Conservation (phyloP, 1,140 invertebrate genomes). For the Drosophila setifemur region DNA sequence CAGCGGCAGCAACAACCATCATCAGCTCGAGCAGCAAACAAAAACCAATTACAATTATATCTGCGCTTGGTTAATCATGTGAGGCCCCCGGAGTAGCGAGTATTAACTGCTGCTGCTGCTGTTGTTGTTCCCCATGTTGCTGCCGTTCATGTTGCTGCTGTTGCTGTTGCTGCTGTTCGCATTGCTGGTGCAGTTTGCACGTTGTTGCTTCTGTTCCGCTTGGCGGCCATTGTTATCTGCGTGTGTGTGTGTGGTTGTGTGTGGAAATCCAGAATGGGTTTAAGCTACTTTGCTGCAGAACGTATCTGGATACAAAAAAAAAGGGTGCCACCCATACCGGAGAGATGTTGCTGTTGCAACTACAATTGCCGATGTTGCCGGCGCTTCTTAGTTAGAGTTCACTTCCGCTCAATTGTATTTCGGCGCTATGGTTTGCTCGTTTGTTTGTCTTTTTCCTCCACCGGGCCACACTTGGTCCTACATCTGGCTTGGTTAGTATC, state of each 20-base stretch:
- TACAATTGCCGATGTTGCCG: conserved; percentile 4
- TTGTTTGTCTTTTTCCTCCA: not conserved
- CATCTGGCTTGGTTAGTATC: too few relatives aligned
- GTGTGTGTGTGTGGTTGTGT: not conserved
- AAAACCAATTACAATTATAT: conserved; percentile 72
- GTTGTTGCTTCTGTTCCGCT: conserved; percentile 34
- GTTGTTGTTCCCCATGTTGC: not conserved
- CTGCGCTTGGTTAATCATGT: conserved; percentile 76
- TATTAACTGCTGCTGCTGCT: conserved; percentile 4
- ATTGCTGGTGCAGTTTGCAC: conserved; percentile 28
- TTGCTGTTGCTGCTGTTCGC: conserved; percentile 7
- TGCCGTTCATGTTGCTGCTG: conserved; percentile 6
- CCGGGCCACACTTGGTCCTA: not conserved
- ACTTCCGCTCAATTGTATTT: conserved; percentile 65
- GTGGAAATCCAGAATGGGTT: conserved; percentile 22
- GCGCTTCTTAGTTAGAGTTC: conserved; percentile 14
- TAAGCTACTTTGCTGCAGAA: conserved; percentile 28
- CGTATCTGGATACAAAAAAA: conserved; percentile 13
- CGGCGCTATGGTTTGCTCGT: conserved; percentile 1
- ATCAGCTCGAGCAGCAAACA: conserved; percentile 44
- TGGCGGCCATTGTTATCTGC: conserved; percentile 20
- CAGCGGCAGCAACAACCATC: conserved; percentile 16
- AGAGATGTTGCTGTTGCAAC: conserved; percentile 1
- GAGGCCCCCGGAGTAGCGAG: conserved; percentile 16
- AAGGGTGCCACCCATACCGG: conserved; percentile 7